Evolutionary conservation across 1,140 invertebrate genomes (phyloP), one percentile per base, ranked within the genome.

Genomic region (Drosophila nasuta): DNA sequence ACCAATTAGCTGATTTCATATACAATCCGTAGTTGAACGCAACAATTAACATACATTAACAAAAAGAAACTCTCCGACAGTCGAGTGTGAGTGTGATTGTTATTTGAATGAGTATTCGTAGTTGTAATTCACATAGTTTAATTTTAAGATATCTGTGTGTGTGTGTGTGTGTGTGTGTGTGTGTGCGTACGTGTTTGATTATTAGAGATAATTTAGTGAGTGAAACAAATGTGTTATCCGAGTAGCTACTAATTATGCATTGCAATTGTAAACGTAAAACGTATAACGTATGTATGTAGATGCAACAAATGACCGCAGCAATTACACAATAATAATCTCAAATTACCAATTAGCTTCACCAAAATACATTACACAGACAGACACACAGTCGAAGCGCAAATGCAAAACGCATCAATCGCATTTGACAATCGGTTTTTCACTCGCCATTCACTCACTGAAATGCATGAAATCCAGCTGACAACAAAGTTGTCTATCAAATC

Each of bases 181-280:
- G 48, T 10, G 10, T 25, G 46, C 6, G 6, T 38, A 10, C 35
- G 10, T 25, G 20, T 25, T 25, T 25, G 20, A n/a, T 7, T 25
- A 52, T 52, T 52, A 30, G 20, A 28, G 35, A 10, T 38, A 38
- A 38, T 38, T 38, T 38, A 38, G 35, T 38, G 35, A 38, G n/a
- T 43, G 41, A 11, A 28, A 33, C 25, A 43, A 30, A 60, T 60
- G 43, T 30, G 43, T 60, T 5, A 60, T 45, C 28, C 57, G 25
- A 48, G 57, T 33, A 51, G 33, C 38, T 63, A 20, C 30, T 63
- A 63, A 63, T 63, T 63, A 63, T 35, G 15, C 15, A 63, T 51
- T 17, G 46, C 45, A 51, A 33, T 7, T 20, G 45, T 33, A 60
- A 17, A 33, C 45, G 58, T 30, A 25, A 25, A 25, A 25, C 20